Evolutionary conservation across 2,888 invertebrate genomes (phyloP), one percentile per base, ranked within the genome.

Genomic region (Parelbella ahira): DNA sequence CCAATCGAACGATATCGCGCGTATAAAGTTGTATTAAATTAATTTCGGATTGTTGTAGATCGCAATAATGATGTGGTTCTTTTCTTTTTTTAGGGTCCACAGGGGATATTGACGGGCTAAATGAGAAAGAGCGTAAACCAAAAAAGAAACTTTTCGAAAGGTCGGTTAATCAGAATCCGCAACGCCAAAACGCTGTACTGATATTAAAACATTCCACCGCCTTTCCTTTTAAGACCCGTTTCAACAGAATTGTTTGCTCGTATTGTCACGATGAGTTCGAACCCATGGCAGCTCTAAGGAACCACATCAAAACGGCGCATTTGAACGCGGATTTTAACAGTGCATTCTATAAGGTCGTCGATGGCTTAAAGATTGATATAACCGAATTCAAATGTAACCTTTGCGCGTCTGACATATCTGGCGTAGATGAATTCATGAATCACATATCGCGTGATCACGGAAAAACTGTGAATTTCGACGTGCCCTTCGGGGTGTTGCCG

Each of bases 61-160:
- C 63, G 57, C 69, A 68, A 70, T 82, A 82, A 71, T 83, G 69
- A 83, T 68, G 52, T 63, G 68, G 69, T 69, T 78, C 69, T 78
- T 84, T 83, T 82, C 74, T 78, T 82, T 80, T 76, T 84, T 83
- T 83, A 83, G 84, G 84, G 66, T 56, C 75, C 64, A 66, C 68
- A 72, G 78, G 63, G 75, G 68, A 78, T 62, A 70, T 70, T 61
- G 72, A 76, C 63, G 78, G 65, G 64, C 62, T 68, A 63, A 68
- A 54, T 60, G 64, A 74, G 55, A 79, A 67, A 67, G 69, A 76
- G 68, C 68, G 56, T 69, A 84, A 75, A 74, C 75, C 79, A 63
- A 83, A 80, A 80, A 80, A 79, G 72, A 77, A 79, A 69, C 68
- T 84, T 59, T 84, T 84, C 51, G 84, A 84, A 82, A 68, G 84